Conservation (phyloP, 2,888 invertebrate genomes). For the Drosophila cognata region DNA sequence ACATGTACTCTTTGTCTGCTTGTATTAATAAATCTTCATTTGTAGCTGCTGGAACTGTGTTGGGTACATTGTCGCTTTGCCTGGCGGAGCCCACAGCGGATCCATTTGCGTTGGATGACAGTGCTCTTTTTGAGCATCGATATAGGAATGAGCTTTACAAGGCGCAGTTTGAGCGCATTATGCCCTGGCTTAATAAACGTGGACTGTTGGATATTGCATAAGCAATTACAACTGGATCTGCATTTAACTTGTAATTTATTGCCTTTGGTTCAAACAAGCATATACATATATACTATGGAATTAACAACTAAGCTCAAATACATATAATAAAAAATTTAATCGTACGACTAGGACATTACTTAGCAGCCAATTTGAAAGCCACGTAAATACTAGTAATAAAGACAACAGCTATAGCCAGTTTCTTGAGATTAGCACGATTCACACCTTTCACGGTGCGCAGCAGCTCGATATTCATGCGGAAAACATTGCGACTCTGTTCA, state of each 20-base stretch:
- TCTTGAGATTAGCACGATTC: conserved; percentile 85
- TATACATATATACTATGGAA: conserved; percentile 13
- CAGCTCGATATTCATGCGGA: conserved; percentile 90
- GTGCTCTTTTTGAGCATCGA: conserved; percentile 26
- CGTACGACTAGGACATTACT: conserved; percentile 42
- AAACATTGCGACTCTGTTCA: conserved; percentile 91
- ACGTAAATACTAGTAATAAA: conserved; percentile 74
- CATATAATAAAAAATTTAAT: conserved; percentile 22
- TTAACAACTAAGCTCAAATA: conserved; percentile 11
- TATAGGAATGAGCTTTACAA: conserved; percentile 65
- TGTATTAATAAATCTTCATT: not conserved
- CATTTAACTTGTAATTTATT: conserved; percentile 41
- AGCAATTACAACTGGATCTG: not conserved
- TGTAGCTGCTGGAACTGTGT: conserved; percentile 50
- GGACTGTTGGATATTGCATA: conserved; percentile 61
- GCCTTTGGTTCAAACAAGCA: conserved; percentile 35
- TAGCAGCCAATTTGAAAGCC: conserved; percentile 73
- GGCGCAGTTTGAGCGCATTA: conserved; percentile 65
- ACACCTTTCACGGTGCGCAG: conserved; percentile 90
- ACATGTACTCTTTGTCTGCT: not conserved
- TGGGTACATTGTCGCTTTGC: conserved; percentile 47
- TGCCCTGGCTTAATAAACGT: conserved; percentile 76
- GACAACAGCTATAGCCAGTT: conserved; percentile 71
- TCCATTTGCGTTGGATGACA: conserved; percentile 26
- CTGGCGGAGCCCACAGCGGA: conserved; percentile 64